Base-by-base conservation (phyloP, 2,797 vertebrate species). In the Acipenser oxyrinchus region DNA sequence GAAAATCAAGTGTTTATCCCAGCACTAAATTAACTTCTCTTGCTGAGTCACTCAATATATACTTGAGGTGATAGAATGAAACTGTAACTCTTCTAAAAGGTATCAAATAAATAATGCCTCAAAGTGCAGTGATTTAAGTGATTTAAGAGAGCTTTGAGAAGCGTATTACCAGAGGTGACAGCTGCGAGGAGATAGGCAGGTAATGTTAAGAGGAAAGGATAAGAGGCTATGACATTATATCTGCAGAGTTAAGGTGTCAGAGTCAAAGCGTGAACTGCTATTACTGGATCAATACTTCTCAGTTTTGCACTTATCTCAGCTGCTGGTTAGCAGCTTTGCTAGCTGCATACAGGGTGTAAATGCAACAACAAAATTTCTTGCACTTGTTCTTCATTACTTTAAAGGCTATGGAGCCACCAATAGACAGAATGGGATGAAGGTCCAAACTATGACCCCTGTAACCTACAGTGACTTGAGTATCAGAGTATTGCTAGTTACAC, bases 211-310 rank as follows among this genome's bases (percentile, higher is more conserved):
- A 94, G 93, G 91, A 85, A 85, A 86, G 95, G 94, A 95, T 95
- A 95, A 96, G 93, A 93, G 94, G 94, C 94, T 93, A 92, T 96
- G 95, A 96, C 95, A 98, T 96, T 96, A 95, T 95, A 93, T 96
- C 94, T 95, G 91, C 90, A 87, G 93, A 95, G 96, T 95, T 95
- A 95, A 90, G 90, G 94, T 95, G 94, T 96, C 94, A 91, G 90
- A 94, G 93, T 93, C 92, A 93, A 94, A 94, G 93, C 88, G 90
- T 92, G 90, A 93, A 93, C 93, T 92, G 91, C 93, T 95, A 95
- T 97, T 97, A 96, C 93, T 91, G 93, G 95, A 99, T 99, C 96
- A 96, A 99, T 99, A 99, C 93, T 95, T 91, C 93, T 96, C 93
- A 96, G 93, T 95, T 96, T 94, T 94, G 91, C 90, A 96, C 94